Evolutionary conservation across 2,888 invertebrate species (phyloP), one percentile per base, ranked within the genome.

Genomic region (Megaustenia siamemsis): DNA sequence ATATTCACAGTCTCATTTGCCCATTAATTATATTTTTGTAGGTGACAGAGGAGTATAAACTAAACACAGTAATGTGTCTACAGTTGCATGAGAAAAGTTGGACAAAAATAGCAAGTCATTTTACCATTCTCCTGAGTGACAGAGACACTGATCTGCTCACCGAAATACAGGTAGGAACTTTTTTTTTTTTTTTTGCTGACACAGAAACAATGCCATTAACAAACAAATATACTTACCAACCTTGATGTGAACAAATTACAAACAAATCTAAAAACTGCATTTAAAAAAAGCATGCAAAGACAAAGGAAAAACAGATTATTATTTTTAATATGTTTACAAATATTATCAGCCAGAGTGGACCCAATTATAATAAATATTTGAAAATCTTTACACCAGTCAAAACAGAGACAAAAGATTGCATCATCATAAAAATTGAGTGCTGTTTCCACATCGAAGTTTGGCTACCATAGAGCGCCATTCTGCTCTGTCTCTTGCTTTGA

Each of bases 51-150:
- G 93, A 94, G 86, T 91, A 92, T 66, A 88, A 91, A 60, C 88
- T 94, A 45, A 92, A 90, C 71, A 93, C 93, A 18, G 93, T 93
- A 76, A 93, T 93, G 83, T 90, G 93, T 10, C 88, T 94, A 66
- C 93, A 93, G 86, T 90, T 93, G 40, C 90, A 90, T 86, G 94
- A 94, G 88, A 93, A 93, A 86, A 88, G 92, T 15, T 94, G 94
- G 94, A 91, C 90, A 24, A 93, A 94, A 86, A 89, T 94, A 45
- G 93, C 93, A 32, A 91, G 90, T 66, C 94, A 94, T 86, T 94
- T 94, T 88, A 92, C 93, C 21, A 91, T 94, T 49, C 88, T 93
- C 32, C 91, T 94, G n/a, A 93, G 92, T 88, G 93, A 93, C 86
- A 90, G 91, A 75, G 94, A 94, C 87, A 93, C 93, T 0, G 92